Base-by-base conservation (phyloP, 2,113 vertebrate genomes). In the Nicator chloris region DNA sequence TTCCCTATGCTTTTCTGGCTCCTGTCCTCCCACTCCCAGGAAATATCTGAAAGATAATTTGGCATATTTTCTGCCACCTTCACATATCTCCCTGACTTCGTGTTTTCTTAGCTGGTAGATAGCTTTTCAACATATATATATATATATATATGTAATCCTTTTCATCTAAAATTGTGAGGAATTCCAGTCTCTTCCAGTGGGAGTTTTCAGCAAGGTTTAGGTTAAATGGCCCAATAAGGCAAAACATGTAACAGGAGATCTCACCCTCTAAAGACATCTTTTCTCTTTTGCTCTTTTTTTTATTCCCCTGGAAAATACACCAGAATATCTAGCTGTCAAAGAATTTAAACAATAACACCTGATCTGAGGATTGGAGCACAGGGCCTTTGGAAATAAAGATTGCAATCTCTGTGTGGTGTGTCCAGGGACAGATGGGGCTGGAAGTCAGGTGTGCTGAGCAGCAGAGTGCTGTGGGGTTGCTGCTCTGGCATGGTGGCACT, bases 41-140 rank as follows among this genome's bases (percentile, higher is more conserved):
- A 97, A 89, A 94, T 87, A 93, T 68, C 91, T 96, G 85, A 73
- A 94, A 97, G 96, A 96, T 92, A 94, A 95, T 95, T 90, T 93
- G 87, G 68, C 75, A 65, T 95, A 78, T 94, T 96, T 96, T 96
- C 93, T 97, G 82, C 89, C 76, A 96, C 78, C 91, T 87, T 96
- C 72, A 87, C 86, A 49, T 93, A 69, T 96, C 95, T 95, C 87
- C 60, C 68, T 71, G 83, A 79, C 90, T 97, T 95, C 37, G 65
- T 97, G 85, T 97, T 97, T 97, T 97, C 82, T 96, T 97, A 97
- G 94, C 93, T 97, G 96, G 92, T 95, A 92, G 93, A 95, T 96
- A 95, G 81, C 92, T 96, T 97, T 96, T 96, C 92, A 79, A 47
- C 66, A 49, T 90, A 86, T 51, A 83, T 44, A 94, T 91, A 45